These are phyloP conservation scores for Pherbina coryleti DNA, from an alignment of 2,888 invertebrate species.

Conservation along the genomic window DNA sequence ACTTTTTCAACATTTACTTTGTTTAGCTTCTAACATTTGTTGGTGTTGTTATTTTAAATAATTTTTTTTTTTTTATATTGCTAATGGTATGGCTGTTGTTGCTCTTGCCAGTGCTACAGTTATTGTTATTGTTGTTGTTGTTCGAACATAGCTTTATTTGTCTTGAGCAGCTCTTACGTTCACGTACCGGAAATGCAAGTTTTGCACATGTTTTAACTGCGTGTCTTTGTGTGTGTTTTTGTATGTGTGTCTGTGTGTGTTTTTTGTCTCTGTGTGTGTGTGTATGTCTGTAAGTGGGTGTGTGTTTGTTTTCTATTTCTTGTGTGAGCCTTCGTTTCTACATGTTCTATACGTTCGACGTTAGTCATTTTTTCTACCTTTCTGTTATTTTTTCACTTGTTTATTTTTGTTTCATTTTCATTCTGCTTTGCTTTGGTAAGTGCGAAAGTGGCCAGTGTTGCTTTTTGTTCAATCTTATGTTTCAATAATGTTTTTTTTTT, in stretches of 20 bases:
- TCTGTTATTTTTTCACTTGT: neutral
- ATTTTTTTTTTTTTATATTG: neutral
- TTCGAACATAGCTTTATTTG: neutral
- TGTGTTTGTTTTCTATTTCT: conserved; percentile 7
- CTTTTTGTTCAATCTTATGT: conserved; percentile 26
- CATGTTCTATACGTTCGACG: neutral
- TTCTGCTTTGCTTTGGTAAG: neutral
- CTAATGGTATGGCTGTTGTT: conserved; percentile 11
- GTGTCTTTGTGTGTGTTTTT: conserved; percentile 27
- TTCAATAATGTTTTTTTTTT: conserved; percentile 26
- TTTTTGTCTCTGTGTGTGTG: conserved; percentile 22
- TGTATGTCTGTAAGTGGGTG: conserved; percentile 13
- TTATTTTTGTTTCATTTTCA: neutral
- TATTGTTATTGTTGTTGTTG: neutral
- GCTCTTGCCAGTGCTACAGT: neutral
- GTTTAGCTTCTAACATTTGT: conserved; percentile 12
- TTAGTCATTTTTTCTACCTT: neutral
- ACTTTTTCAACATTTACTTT: conserved; percentile 31
- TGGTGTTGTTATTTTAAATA: conserved; percentile 7
- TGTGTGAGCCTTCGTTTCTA: neutral
- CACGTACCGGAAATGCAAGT: conserved; percentile 66
- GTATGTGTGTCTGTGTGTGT: conserved; percentile 10
- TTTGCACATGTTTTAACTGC: conserved; percentile 66
- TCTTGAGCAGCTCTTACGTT: conserved; percentile 29
- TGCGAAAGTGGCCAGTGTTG: conserved; percentile 2